Evolutionary conservation across 2,888 invertebrate genomes (phyloP), one percentile per base, ranked within the genome.

Genomic region (Odontocolon sp.): DNA sequence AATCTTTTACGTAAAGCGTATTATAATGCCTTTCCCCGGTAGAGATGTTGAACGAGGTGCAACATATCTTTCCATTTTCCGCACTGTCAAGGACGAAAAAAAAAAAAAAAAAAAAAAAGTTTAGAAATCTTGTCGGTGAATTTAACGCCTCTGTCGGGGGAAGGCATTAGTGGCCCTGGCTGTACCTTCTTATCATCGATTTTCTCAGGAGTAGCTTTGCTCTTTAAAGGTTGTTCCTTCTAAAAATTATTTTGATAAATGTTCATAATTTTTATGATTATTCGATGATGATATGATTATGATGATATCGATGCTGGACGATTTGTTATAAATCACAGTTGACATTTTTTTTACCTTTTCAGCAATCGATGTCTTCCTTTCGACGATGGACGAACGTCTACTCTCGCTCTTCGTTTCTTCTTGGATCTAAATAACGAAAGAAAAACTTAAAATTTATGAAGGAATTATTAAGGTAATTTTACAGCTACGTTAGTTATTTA

Each of bases 361-460:
- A 1, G 81, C 81, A 5, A 85, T 80, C 28, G 83, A 64, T 66
- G 87, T 83, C 69, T 84, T 86, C 76, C 91, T 91, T 57, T 91
- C 91, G 31, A 88, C 83, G 33, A 91, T 82, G 26, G 92, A 92
- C 18, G 91, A 91, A 56, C 91, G 89, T 80, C 91, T 91, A 79
- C 92, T 91, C 82, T 92, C 92, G 63, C 90, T 87, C 79, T 86
- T 91, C 40, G 87, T 84, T 86, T 92, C 91, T 83, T 92, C 92
- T 80, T 92, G 90, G 59, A 85, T 82, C 88, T 89, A 77, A 67
- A 64, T 9, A 16, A 21, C 59, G 28, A 64, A 67, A 5, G 42
- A 36, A 33, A 18, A 52, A 42, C 59, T 33, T 21, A 31, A 26
- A 16, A 47, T 31, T 56, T 38, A 23, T 1, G 2, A 21, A 1